Percentiles rank a stretch among this genome's conserved stretches.
Conservation (phyloP, 2,888 invertebrate genomes). For the Laothoe populi region DNA sequence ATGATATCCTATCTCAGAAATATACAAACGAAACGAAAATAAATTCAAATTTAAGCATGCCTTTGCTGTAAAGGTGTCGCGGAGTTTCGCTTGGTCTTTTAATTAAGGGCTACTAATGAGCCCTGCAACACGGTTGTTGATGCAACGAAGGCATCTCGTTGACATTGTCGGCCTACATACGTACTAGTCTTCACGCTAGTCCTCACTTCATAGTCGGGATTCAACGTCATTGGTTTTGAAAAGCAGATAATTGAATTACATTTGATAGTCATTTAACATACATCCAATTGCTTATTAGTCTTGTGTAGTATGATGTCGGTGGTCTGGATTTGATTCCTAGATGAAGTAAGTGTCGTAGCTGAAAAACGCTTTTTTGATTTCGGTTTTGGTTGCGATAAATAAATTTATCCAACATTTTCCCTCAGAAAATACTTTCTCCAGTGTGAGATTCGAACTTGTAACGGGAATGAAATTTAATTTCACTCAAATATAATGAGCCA, state of each 20-base stretch:
- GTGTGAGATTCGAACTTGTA: too few relatives aligned
- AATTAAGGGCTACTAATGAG: constrained; percentile 9
- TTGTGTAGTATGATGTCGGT: too few relatives aligned
- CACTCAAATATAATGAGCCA: too few relatives aligned
- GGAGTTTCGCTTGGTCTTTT: background rate
- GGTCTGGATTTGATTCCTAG: too few relatives aligned
- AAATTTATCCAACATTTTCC: too few relatives aligned
- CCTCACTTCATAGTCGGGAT: too few relatives aligned
- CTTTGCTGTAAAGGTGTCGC: background rate
- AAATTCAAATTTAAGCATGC: background rate
- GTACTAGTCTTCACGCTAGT: background rate
- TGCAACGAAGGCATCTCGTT: constrained; percentile 3
- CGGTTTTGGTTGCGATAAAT: too few relatives aligned
- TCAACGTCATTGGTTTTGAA: background rate
- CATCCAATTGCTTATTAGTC: too few relatives aligned
- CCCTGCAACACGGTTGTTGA: background rate
- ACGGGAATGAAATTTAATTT: too few relatives aligned
- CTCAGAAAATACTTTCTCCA: too few relatives aligned
- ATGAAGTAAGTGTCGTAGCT: too few relatives aligned
- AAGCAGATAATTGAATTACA: background rate
- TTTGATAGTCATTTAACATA: background rate
- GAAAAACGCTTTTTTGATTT: too few relatives aligned
- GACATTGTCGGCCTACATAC: background rate
- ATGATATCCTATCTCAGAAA: background rate
- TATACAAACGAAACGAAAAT: background rate